Percentiles rank a stretch among this genome's conserved stretches.
phyloP scores from a whole-genome alignment of 2,888 invertebrate genomes.

The Brachypterus glaber region DNA sequence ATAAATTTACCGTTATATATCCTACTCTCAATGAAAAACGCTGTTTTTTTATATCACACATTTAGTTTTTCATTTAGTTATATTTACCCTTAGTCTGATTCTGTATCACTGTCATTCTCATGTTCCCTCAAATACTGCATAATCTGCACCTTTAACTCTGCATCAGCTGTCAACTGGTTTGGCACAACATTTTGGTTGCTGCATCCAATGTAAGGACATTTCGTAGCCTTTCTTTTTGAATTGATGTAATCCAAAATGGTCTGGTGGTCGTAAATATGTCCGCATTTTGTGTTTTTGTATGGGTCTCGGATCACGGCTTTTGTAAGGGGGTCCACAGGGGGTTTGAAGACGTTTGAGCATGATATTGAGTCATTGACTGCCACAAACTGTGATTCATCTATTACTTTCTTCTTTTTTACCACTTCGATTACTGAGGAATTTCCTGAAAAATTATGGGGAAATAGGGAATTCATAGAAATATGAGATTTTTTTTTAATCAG shows the following conservation, averaged over 20 bases:
- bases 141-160: conserved; percentile 22
- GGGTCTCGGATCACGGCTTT: conserved; percentile 28
- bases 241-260: conserved; percentile 29
- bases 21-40: too few relatives aligned
- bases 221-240: conserved; percentile 25
- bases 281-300: conserved; percentile 27
- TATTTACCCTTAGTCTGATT: too few relatives aligned
- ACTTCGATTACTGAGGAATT: conserved; percentile 23
- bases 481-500: too few relatives aligned
- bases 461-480: too few relatives aligned
- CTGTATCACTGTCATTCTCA: too few relatives aligned
- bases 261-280: conserved; percentile 31
- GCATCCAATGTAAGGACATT: conserved; percentile 34
- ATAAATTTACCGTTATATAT: too few relatives aligned
- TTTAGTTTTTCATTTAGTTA: too few relatives aligned
- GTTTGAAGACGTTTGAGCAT: conserved; percentile 27
- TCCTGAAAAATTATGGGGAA: too few relatives aligned
- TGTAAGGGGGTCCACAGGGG: conserved; percentile 32
- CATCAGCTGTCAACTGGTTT: conserved; percentile 23
- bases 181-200: conserved; percentile 20
- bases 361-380: conserved; percentile 26
- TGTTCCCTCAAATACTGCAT: conserved; percentile 21
- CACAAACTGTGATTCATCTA: conserved; percentile 20
- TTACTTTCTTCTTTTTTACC: conserved; percentile 17
- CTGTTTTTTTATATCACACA: too few relatives aligned